Percentiles rank a stretch among this genome's conserved stretches.
Evolutionary conservation across 2,797 vertebrate genomes (phyloP).

Genomic region (Anniella stebbinsi): DNA sequence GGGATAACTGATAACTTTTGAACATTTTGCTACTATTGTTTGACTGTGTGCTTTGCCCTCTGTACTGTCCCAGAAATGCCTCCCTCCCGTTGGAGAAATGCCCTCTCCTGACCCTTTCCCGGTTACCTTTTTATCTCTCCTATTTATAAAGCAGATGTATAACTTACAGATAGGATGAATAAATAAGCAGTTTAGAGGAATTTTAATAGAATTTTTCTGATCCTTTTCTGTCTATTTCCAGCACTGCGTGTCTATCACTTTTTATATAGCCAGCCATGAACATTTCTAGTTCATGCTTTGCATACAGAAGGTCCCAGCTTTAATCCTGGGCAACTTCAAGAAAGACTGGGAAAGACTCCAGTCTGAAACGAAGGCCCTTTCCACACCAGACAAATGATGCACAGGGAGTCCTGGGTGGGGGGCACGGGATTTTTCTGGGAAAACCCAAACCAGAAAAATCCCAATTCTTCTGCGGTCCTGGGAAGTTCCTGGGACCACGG

Average conservation of each 20-base stretch:
- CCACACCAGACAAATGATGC: too few species aligned
- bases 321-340: background rate
- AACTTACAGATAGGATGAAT: background rate
- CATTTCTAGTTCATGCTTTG: background rate
- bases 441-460: too few species aligned
- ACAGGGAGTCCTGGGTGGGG: too few species aligned
- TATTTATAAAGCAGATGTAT: background rate
- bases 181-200: background rate
- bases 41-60: slow-evolving; percentile 12
- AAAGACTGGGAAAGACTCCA: background rate
- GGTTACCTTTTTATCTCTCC: slow-evolving; percentile 36
- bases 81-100: background rate
- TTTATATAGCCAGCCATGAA: slow-evolving; percentile 1
- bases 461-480: too few species aligned
- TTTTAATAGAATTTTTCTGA: background rate
- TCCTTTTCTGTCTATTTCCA: background rate
- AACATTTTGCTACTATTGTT: background rate
- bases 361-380: background rate
- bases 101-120: slow-evolving; percentile 69
- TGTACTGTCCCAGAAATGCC: slow-evolving; percentile 32
- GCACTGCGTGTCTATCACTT: background rate
- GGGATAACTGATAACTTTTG: background rate
- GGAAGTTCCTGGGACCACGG: too few species aligned
- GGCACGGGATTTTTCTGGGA: too few species aligned
- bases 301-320: background rate